These are phyloP conservation scores for Patella ulyssiponensis DNA, from an alignment of 2,888 invertebrate genomes.

Conservation along the genomic window DNA sequence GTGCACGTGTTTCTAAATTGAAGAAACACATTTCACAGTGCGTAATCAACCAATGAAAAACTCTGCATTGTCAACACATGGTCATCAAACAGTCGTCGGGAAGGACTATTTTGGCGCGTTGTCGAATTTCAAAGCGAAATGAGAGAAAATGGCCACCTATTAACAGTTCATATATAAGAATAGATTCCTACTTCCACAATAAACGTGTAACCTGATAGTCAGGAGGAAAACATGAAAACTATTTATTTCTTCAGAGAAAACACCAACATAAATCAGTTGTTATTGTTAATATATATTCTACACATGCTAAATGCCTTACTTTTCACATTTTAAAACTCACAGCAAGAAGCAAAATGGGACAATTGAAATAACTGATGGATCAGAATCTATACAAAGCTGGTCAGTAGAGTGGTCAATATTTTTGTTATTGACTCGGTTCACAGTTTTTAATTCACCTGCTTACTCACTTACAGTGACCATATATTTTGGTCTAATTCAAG, in stretches of 20 bases:
- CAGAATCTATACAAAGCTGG: too few species aligned
- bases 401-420: not conserved
- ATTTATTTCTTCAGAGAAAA: not conserved
- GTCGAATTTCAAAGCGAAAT: slow-evolving; percentile 9
- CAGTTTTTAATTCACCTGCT: too few species aligned
- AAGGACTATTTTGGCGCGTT: slow-evolving; percentile 7
- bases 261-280: slow-evolving; percentile 1
- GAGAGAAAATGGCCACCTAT: not conserved
- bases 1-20: not conserved
- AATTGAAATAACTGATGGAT: too few species aligned
- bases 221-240: not conserved
- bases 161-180: not conserved
- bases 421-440: not conserved
- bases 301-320: not conserved
- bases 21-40: not conserved
- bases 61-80: not conserved
- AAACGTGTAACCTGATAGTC: not conserved
- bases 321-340: not conserved
- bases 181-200: not conserved
- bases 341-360: too few species aligned
- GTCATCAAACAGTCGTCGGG: not conserved
- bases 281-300: not conserved
- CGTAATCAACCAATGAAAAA: not conserved
- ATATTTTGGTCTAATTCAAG: too few species aligned
- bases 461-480: too few species aligned